Evolutionary conservation across 2,797 vertebrate genomes (phyloP).

Genomic region (Coregonus sp.): DNA sequence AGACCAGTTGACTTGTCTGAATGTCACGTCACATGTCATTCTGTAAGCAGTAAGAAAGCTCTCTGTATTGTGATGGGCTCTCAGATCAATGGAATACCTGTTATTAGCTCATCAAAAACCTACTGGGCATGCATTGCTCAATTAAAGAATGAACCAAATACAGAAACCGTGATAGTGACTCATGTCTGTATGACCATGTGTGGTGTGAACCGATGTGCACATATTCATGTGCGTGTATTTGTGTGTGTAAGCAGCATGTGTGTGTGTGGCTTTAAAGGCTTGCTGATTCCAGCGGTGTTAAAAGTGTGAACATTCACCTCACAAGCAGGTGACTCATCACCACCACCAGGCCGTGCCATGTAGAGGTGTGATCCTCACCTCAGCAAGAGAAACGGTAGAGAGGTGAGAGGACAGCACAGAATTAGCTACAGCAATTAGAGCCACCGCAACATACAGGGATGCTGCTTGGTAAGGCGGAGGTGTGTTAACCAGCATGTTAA

Average conservation of each 20-base stretch:
- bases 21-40: not conserved
- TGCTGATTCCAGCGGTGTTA: slow-evolving; percentile 62
- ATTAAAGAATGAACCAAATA: too few relatives aligned
- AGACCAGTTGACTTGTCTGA: not conserved
- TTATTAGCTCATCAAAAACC: not conserved
- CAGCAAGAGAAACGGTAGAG: slow-evolving; percentile 47
- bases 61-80: not conserved
- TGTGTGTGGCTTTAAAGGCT: slow-evolving; percentile 4
- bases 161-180: too few relatives aligned
- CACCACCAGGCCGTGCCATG: slow-evolving; percentile 49
- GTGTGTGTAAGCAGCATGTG: not conserved
- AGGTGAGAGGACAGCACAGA: slow-evolving; percentile 57
- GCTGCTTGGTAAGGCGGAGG: slow-evolving; percentile 45
- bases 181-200: too few relatives aligned
- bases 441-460: slow-evolving; percentile 52
- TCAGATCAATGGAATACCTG: not conserved
- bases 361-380: slow-evolving; percentile 56
- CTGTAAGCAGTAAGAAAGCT: not conserved
- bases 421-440: slow-evolving; percentile 62
- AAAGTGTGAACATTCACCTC: slow-evolving; percentile 66
- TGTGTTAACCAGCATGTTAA: slow-evolving; percentile 7
- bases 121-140: too few relatives aligned
- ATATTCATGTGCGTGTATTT: too few relatives aligned
- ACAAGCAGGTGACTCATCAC: not conserved
- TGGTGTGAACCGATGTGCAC: too few relatives aligned